Percentiles rank a stretch among this genome's conserved stretches.
Evolutionary conservation across 1,140 invertebrate species (phyloP).

Genomic region (Drosophila varians): DNA sequence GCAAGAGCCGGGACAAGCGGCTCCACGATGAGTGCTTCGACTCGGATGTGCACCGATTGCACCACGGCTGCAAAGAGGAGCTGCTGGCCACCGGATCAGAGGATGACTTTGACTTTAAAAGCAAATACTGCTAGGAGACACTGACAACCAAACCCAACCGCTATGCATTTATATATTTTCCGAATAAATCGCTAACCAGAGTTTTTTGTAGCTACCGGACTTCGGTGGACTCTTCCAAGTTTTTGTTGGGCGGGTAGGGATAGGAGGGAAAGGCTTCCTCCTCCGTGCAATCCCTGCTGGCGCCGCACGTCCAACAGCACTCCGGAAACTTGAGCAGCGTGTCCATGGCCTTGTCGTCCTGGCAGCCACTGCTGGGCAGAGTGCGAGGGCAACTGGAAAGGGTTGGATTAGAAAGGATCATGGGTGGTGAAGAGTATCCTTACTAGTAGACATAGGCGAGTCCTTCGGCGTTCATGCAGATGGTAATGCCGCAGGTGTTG

Average conservation of each 20-base stretch:
- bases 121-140: conserved; percentile 56
- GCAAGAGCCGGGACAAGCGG: conserved; percentile 70
- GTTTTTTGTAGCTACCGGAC: background rate
- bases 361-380: background rate
- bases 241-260: background rate
- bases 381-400: background rate
- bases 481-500: background rate
- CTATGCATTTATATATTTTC: background rate
- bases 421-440: background rate
- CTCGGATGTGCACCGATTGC: conserved; percentile 73
- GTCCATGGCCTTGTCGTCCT: background rate
- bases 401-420: background rate
- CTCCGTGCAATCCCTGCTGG: background rate
- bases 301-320: background rate
- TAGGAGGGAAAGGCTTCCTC: background rate
- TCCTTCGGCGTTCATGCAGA: background rate
- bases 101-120: conserved; percentile 72
- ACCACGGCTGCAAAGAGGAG: conserved; percentile 72
- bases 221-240: background rate
- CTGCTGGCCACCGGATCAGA: conserved; percentile 60
- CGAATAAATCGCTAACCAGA: background rate
- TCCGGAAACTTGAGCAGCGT: background rate
- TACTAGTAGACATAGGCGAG: background rate
- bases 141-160: background rate
- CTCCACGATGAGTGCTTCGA: conserved; percentile 77